Evolutionary conservation across 1,140 invertebrate genomes (phyloP), one percentile per base, ranked within the genome.

Genomic region (Thaumatotibia leucotreta): DNA sequence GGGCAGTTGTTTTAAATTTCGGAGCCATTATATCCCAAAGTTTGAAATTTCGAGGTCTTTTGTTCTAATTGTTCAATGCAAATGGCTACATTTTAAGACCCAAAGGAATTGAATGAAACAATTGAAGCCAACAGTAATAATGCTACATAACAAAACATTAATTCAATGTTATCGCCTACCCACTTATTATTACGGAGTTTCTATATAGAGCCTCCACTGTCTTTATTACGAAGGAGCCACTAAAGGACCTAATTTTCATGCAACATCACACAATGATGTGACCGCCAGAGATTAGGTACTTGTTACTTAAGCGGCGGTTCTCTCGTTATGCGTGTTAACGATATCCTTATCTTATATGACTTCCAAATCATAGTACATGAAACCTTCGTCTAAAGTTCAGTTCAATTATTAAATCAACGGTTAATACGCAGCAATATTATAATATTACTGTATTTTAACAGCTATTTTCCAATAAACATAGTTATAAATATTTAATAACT

Each of bases 221-320:
- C 24, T 58, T 58, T 58, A 58, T 58, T 58, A 58, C 52, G 50
- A 24, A 54, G 11, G 52, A 8, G n/a, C 24, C 52, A 58, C 10
- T 58, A 58, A 58, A 58, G 52, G 52, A 29, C 24, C 52, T 58
- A 58, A 72, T 75, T 75, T 73, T 75, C 76, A 78, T 69, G 73
- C 70, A 66, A 78, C 71, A 74, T 78, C 68, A 74, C 73, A 71
- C 70, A 70, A 64, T 67, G 63, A 72, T 73, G 70, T 70, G 68
- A 73, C 69, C 70, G 66, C 66, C 72, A 68, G 33, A 68, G 76
- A 78, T 78, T 78, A 75, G 66, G 64, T 68, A 75, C 73, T 78
- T 78, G 71, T 78, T 78, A 75, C 76, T 58, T 58, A 29, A 31
- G 50, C 50, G 52, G 20, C 24, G n/a, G 52, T 58, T 14, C 11